Conservation (phyloP, 2,113 vertebrate genomes). For the Muntiacus reevesi region DNA sequence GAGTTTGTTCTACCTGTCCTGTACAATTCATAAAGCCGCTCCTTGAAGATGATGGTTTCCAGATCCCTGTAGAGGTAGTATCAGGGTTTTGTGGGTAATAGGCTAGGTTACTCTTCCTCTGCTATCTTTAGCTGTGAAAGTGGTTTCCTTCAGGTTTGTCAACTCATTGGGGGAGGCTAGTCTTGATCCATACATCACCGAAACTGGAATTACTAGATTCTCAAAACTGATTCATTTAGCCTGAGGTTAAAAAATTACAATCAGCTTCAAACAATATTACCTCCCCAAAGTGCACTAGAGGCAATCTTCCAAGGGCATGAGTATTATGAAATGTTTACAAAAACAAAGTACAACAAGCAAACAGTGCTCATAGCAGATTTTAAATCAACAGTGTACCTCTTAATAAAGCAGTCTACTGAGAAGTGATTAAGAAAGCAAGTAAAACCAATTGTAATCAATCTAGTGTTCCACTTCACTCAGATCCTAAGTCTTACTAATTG, state of each 20-base stretch:
- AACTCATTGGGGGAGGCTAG: not conserved
- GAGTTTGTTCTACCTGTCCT: not conserved
- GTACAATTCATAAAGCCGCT: not conserved
- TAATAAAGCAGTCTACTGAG: not conserved
- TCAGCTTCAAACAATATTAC: slow-evolving; percentile 29
- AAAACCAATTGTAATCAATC: not conserved
- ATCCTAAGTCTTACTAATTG: not conserved
- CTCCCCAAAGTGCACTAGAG: slow-evolving; percentile 1
- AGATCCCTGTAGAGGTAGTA: not conserved
- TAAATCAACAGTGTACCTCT: not conserved
- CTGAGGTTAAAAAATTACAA: slow-evolving; percentile 41
- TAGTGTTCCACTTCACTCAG: not conserved
- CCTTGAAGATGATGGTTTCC: not conserved
- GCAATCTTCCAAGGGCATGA: slow-evolving; percentile 1
- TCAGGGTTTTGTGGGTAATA: not conserved
- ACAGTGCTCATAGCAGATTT: slow-evolving; percentile 40
- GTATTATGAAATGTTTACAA: slow-evolving; percentile 54
- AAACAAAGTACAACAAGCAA: slow-evolving; percentile 58
- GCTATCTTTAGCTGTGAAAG: not conserved
- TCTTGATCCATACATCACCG: not conserved
- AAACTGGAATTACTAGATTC: slow-evolving; percentile 44
- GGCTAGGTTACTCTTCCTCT: slow-evolving; percentile 15
- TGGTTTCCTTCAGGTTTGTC: slow-evolving; percentile 18
- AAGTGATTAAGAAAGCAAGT: slow-evolving; percentile 10
- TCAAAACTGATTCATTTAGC: slow-evolving; percentile 40